A percentile compares a stretch with the other conserved stretches of the same genome.
Conservation (phyloP, 64 coral and sea anemone genomes). For the Catalaphyllia jardinei region DNA sequence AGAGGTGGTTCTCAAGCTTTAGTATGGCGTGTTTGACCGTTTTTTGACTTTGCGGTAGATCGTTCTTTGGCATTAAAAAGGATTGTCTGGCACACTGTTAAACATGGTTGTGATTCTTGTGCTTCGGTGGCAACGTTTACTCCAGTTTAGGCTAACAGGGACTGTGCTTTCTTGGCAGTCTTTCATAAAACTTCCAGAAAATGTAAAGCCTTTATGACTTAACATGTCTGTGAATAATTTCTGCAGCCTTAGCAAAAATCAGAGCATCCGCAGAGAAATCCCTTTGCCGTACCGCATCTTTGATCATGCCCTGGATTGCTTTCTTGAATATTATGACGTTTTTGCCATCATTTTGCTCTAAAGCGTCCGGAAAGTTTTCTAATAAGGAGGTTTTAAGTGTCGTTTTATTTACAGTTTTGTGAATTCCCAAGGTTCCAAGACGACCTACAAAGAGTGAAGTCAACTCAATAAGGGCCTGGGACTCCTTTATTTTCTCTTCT, state of each 20-base stretch:
- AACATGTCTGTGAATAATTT: conserved; percentile 69
- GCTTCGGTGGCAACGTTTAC: conserved; percentile 25
- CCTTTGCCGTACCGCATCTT: conserved; percentile 19
- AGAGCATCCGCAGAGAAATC: conserved; percentile 52
- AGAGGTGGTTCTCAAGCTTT: conserved; percentile 38
- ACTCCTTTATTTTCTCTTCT: no score
- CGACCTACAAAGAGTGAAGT: no score
- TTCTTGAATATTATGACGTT: conserved; percentile 45
- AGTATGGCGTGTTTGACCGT: conserved; percentile 38
- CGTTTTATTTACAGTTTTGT: no score
- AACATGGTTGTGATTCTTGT: conserved; percentile 36
- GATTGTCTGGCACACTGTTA: conserved; percentile 68
- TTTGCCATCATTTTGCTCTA: conserved; percentile 71
- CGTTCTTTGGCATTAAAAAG: conserved; percentile 58
- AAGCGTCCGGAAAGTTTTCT: not conserved
- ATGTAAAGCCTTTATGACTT: conserved; percentile 46
- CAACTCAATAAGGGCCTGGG: no score
- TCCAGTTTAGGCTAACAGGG: conserved; percentile 54
- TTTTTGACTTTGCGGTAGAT: conserved; percentile 19
- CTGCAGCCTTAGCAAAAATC: conserved; percentile 63
- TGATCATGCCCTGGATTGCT: conserved; percentile 13
- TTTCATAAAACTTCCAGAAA: conserved; percentile 53
- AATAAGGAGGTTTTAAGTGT: no score
- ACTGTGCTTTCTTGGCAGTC: conserved; percentile 34
- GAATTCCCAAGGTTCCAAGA: no score